Percentiles rank a stretch among this genome's conserved stretches.
Evolutionary conservation across 2,888 invertebrate species (phyloP).

Genomic region (Hemistola chrysoprasaria): DNA sequence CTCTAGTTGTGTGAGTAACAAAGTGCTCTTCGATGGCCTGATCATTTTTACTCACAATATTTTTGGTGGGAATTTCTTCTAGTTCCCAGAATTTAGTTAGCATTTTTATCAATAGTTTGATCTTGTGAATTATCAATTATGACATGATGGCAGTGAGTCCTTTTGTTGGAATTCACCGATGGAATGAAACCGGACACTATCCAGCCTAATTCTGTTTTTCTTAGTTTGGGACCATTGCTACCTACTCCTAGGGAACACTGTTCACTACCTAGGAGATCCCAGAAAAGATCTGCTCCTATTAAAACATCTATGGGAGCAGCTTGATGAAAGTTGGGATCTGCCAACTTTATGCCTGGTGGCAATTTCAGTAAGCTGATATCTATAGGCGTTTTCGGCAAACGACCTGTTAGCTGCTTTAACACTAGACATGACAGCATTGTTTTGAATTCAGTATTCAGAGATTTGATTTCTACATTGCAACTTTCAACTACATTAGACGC

Average conservation of each 20-base stretch:
- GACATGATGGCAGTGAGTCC: slow-evolving; percentile 14
- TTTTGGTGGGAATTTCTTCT: slow-evolving; percentile 25
- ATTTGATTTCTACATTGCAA: background rate
- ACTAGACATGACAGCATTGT: background rate
- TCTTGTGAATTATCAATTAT: background rate
- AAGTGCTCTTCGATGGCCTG: slow-evolving; percentile 29
- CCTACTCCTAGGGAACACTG: slow-evolving; percentile 22
- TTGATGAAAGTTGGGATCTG: slow-evolving; percentile 5
- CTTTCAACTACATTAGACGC: background rate
- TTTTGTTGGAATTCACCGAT: background rate
- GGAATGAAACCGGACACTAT: slow-evolving; percentile 29
- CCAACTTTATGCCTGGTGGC: slow-evolving; percentile 1
- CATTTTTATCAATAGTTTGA: slow-evolving; percentile 9
- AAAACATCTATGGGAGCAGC: slow-evolving; percentile 1
- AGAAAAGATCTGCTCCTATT: slow-evolving; percentile 4
- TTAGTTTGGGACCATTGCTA: slow-evolving; percentile 19
- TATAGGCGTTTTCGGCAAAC: background rate
- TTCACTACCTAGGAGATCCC: slow-evolving; percentile 29
- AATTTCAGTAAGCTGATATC: background rate
- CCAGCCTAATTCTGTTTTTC: slow-evolving; percentile 32
- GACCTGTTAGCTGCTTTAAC: background rate
- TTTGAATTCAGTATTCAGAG: background rate
- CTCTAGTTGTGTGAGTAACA: too few species aligned
- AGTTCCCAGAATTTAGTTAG: slow-evolving; percentile 30
- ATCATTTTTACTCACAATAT: slow-evolving; percentile 16